Base-by-base conservation (phyloP, 2,113 vertebrate genomes). In the Hyaena hyaena region DNA sequence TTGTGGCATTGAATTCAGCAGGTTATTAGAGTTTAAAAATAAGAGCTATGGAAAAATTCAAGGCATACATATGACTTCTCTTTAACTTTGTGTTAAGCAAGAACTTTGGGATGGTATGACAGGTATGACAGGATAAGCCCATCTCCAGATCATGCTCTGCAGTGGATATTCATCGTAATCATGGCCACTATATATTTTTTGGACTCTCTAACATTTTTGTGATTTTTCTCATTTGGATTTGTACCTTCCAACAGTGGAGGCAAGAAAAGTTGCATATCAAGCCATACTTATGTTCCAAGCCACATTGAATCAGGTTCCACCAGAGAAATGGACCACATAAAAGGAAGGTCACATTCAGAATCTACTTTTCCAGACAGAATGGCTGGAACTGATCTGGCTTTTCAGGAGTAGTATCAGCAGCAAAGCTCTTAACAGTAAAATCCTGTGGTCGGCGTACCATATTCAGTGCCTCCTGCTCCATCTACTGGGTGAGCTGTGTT, bases 151-250 rank as follows among this genome's bases (percentile, higher is more conserved):
- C 86, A 58, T 58, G 35, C 14, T 48, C 2, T 31, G 12, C 24
- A 58, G 79, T 68, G 50, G 61, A 5, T 12, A 26, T 58, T 68
- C 61, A 39, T 80, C 24, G 33, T 17, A 39, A 55, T 87, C 28
- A 53, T 39, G 48, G 66, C 11, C 4, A 76, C 66, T 3, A 8
- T 69, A 63, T 0, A 24, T 88, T 23, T 79, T 63, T 69, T 80
- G 21, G 39, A 68, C 5, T 83, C n/a, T 50, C 23, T 76, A 85
- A 68, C 10, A 66, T 83, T 89, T 92, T 86, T 61, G 31, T 90
- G 7, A 82, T 74, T 92, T 91, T 85, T 91, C 43, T 17, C 26
- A 63, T 87, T 93, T 65, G 83, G 68, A 74, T 83, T 90, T 94
- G 9, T 19, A 83, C 3, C 45, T 96, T 76, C 11, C 58, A 58